These are phyloP conservation scores for Helicoverpa assulta DNA, from an alignment of 2,888 invertebrate species.

Conservation along the genomic window DNA sequence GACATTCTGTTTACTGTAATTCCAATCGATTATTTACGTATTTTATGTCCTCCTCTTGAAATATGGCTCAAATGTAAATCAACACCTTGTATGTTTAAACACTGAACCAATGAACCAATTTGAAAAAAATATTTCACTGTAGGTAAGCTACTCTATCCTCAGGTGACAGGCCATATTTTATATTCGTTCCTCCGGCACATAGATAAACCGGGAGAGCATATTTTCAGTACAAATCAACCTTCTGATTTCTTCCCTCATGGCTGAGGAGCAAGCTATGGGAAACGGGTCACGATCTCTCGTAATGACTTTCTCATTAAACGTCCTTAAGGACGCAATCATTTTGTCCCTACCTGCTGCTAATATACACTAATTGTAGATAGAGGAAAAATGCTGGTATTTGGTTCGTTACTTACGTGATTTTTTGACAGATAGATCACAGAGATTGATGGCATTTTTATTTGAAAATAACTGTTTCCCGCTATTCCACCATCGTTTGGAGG, in stretches of 20 bases:
- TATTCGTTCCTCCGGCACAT: no score
- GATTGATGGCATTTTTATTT: neutral
- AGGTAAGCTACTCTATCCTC: no score
- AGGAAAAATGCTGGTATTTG: constrained; percentile 25
- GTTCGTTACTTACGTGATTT: constrained; percentile 6
- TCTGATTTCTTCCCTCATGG: constrained; percentile 14
- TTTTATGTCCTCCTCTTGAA: no score
- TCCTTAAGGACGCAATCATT: constrained; percentile 70
- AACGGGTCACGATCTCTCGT: constrained; percentile 73
- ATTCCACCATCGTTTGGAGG: no score
- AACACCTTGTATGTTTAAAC: no score
- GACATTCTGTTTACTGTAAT: no score
- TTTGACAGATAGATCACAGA: constrained; percentile 1
- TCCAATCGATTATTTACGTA: no score
- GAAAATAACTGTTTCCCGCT: neutral
- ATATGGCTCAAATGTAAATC: no score
- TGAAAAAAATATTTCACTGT: no score
- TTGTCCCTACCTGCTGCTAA: constrained; percentile 69
- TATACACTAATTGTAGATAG: constrained; percentile 70
- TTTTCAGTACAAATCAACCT: constrained; percentile 4
- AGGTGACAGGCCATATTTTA: no score
- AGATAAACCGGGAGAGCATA: no score
- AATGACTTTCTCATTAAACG: constrained; percentile 79
- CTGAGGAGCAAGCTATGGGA: constrained; percentile 37
- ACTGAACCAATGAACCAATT: no score